Base-by-base conservation (phyloP, 1,140 invertebrate species). In the Camponotus vicinus region DNA sequence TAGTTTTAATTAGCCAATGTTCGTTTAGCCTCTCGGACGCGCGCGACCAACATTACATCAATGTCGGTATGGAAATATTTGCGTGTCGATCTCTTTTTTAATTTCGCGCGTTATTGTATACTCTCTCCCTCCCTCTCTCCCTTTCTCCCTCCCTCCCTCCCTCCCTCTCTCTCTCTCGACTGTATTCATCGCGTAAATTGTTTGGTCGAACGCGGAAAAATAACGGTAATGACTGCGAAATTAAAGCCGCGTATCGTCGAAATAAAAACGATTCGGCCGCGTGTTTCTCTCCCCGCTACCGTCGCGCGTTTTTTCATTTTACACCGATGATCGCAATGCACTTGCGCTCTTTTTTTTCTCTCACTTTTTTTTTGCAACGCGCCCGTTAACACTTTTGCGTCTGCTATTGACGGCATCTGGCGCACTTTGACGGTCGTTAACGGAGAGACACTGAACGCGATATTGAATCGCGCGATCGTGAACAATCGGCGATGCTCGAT, bases 401-500 rank as follows among this genome's bases (percentile, higher is more conserved):
- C 63, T 85, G 70, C 80, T 75, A 87, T 85, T 73, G 79, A 85
- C 86, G 70, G 70, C 71, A 87, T 87, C 73, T 80, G 80, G 80
- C 42, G 71, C 70, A 87, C 80, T 87, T 87, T 76, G 80, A 87
- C 71, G 80, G 42, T 87, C 80, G 86, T 85, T 87, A 87, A 84
- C 71, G 80, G 80, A 67, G 86, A 85, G 82, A 87, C 80, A 75
- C 80, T 37, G 64, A 87, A 77, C 66, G 70, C 64, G 86, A 85
- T 87, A 85, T 87, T 87, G 86, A 87, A 87, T 87, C 80, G 86
- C 18, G 70, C 71, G 80, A 76, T 85, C 86, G 71, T 70, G 86
- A 87, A 87, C 86, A 87, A 87, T 87, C 80, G 86, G 73, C 80
- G 79, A 85, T 87, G 66, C 64, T 32, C 70, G 86, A 70, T 85